A percentile compares a stretch with the other conserved stretches of the same genome.
These are phyloP conservation scores for Enteromius mattozi DNA, from an alignment of 2,797 vertebrate species.

Conservation along the genomic window DNA sequence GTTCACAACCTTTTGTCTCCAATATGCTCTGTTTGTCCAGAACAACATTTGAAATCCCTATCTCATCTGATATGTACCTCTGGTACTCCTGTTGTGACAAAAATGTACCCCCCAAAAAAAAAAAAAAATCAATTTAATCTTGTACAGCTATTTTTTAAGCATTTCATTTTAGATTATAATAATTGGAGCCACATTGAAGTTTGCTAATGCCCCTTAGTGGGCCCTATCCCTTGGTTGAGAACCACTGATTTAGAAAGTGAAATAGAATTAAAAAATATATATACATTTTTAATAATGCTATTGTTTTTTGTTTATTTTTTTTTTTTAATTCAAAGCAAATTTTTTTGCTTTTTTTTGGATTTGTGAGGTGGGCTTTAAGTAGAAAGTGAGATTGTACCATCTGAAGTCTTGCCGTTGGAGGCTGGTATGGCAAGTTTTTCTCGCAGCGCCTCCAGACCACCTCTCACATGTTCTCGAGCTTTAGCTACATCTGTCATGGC, in stretches of 20 bases:
- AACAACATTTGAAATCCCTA: not conserved
- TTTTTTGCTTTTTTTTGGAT: too few relatives aligned
- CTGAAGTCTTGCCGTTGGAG: conserved; percentile 72
- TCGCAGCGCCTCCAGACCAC: conserved; percentile 78
- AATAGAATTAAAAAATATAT: not conserved
- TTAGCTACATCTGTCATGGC: conserved; percentile 67
- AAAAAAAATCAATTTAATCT: not conserved
- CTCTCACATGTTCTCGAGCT: conserved; percentile 78
- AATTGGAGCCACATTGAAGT: not conserved
- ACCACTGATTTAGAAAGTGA: not conserved
- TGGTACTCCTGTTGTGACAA: not conserved
- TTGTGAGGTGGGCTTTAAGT: not conserved
- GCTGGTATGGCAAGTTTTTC: conserved; percentile 75
- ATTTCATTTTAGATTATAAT: not conserved
- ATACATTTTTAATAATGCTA: not conserved
- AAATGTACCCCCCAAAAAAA: not conserved
- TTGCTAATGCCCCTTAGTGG: too few relatives aligned
- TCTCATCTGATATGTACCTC: not conserved
- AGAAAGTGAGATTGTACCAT: conserved; percentile 67
- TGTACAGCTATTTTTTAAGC: not conserved
- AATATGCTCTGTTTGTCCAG: not conserved
- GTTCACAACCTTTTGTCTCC: not conserved
- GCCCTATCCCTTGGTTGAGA: not conserved
- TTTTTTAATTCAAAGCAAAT: not conserved
- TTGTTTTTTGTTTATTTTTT: too few relatives aligned